Base-by-base conservation (phyloP, 2,113 vertebrate species). In the Rutilus rutilus region DNA sequence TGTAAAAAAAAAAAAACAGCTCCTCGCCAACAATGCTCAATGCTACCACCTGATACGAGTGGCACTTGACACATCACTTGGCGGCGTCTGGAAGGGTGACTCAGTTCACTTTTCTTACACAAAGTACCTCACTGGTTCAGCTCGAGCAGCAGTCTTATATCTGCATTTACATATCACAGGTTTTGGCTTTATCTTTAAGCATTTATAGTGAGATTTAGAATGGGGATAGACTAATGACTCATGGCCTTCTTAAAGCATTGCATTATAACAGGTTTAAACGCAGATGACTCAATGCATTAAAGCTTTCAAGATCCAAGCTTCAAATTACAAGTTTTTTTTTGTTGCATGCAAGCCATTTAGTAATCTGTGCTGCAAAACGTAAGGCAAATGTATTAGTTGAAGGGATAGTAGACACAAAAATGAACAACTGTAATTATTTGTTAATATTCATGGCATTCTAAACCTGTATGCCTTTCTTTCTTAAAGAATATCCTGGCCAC, bases 21-120 rank as follows among this genome's bases (percentile, higher is more conserved):
- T 17, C 47, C 33, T 50, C 4, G 6, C 47, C 23, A 33, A 65
- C 39, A 65, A 50, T 21, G 42, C 5, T 81, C 42, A 50, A 50
- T 9, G 19, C 52, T 78, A 39, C 76, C 52, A 73, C 81, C 64
- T 80, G 75, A 78, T 78, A 7, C 12, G 25, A 65, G 71, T 39
- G 47, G 60, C 73, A 62, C 50, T 8, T 75, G 86, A 74, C 81
- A 80, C 30, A n/a, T 84, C 39, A n/a, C 36, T 62, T 25, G 45
- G 33, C 19, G 42, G 19, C 27, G 30, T 77, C 86, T 60, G 42
- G 59, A 69, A 25, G 10, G 25, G 27, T 71, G 59, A 71, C 30
- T 82, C 86, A 77, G 21, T 64, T 75, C 12, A 21, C 30, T 33
- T 50, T 86, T 21, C 62, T 5, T 8, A 73, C 52, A 74, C 47